Base-by-base conservation (phyloP, 2,113 vertebrate genomes). In the Myotis davidii region DNA sequence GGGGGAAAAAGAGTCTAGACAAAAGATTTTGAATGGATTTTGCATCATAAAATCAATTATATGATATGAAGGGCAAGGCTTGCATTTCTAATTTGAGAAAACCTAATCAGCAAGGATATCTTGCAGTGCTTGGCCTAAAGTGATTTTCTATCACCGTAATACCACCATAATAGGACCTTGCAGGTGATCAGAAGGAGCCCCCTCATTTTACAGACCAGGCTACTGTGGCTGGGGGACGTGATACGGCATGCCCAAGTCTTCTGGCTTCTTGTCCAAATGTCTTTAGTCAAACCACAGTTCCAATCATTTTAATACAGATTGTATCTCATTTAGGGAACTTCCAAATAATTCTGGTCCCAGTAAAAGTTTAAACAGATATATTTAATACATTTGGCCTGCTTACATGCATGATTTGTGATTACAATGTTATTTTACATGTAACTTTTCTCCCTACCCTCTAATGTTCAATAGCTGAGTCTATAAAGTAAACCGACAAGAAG, bases 281-380 rank as follows among this genome's bases (percentile, higher is more conserved):
- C 61, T 78, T 64, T 18, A 90, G 52, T 25, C 56, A 95, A 85
- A 72, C 9, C 37, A 42, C 18, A 88, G 23, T 37, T 85, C 39
- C 81, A 85, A n/a, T 92, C 32, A 92, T 87, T 97, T 92, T 69
- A 88, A 25, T 65, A 92, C 7, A 90, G 12, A 61, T n/a, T 86
- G 16, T 48, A 21, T 52, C 52, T 74, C 83, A 52, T 56, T 82
- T 88, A 94, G 92, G 11, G 37, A 92, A 77, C 12, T 90, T 61
- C 52, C 25, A 84, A 67, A 81, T 84, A 78, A 85, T n/a, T 76
- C 54, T 45, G 14, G 69, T 25, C 72, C 59, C 39, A 81, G 86
- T 48, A 69, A 93, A 92, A 94, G 70, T 73, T 91, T 81, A 78
- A 95, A 27, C 32, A 86, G 54, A 94, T 27, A 72, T 6, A 88